Conservation (phyloP, 2,113 vertebrate species). For the Gymnorhina tibicen region DNA sequence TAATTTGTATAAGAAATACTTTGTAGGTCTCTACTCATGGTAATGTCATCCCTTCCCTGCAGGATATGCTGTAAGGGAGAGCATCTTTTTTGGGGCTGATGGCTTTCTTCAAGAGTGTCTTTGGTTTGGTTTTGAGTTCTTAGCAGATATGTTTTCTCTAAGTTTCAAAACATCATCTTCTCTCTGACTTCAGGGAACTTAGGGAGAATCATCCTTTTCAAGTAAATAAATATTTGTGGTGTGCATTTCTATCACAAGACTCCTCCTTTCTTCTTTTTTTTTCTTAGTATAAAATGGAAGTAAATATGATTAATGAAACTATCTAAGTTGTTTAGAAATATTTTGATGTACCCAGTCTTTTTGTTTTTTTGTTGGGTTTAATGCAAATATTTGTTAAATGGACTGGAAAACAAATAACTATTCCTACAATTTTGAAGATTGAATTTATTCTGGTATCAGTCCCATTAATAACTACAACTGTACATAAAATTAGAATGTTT, state of each 20-base stretch:
- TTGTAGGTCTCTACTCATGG: neutral
- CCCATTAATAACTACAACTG: neutral
- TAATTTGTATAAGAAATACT: neutral
- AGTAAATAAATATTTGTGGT: neutral
- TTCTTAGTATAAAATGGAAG: neutral
- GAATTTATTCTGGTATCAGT: neutral
- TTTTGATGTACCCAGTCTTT: neutral
- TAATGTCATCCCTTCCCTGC: neutral
- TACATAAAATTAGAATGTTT: neutral
- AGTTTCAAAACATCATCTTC: neutral
- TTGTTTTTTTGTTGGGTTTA: neutral
- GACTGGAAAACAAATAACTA: neutral
- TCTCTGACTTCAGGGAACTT: neutral
- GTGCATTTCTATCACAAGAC: neutral
- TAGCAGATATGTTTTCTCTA: neutral
- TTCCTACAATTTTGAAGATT: neutral
- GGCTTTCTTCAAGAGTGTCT: neutral
- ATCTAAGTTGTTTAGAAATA: neutral
- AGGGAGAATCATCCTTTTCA: neutral
- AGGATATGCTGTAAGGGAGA: neutral
- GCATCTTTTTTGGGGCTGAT: neutral
- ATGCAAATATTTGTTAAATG: neutral
- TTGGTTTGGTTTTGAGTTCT: neutral
- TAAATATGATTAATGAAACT: neutral
- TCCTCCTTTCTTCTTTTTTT: neutral